A percentile compares a stretch with the other conserved stretches of the same genome.
phyloP scores from a whole-genome alignment of 2,113 vertebrate species.

The Brachionichthys hirsutus region DNA sequence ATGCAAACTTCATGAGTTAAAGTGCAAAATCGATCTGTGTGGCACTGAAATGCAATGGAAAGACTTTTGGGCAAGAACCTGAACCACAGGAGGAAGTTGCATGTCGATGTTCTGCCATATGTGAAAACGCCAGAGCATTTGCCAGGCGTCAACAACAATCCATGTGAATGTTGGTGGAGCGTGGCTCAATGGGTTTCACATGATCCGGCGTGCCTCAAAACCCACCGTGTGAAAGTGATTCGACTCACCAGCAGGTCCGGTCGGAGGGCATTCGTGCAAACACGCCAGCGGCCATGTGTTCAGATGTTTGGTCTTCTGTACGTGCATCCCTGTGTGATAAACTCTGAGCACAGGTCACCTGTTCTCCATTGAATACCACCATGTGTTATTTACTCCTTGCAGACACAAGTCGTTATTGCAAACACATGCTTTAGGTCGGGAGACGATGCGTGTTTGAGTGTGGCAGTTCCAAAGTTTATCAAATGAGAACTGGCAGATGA shows the following conservation, averaged over 20 bases:
- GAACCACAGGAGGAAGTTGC: conserved; percentile 68
- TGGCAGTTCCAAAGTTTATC: conserved; percentile 3
- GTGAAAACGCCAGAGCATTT: conserved; percentile 59
- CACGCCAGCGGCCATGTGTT: conserved; percentile 17
- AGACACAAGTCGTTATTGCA: conserved; percentile 44
- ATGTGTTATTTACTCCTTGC: conserved; percentile 21
- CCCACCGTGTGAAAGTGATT: conserved; percentile 62
- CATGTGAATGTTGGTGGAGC: conserved; percentile 7
- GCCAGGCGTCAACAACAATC: conserved; percentile 72
- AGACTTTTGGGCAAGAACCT: conserved; percentile 49
- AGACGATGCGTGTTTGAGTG: neutral
- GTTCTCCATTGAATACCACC: conserved; percentile 29
- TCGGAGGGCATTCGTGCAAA: conserved; percentile 6
- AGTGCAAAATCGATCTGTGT: conserved; percentile 47
- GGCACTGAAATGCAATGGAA: conserved; percentile 52
- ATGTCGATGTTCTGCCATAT: conserved; percentile 64
- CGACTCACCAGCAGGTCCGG: conserved; percentile 46
- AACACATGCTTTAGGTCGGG: conserved; percentile 41
- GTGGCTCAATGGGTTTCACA: conserved; percentile 25
- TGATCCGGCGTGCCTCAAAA: conserved; percentile 32
- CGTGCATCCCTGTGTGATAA: conserved; percentile 14
- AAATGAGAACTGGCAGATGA: conserved; percentile 23
- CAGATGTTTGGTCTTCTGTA: neutral
- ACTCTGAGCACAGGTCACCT: conserved; percentile 37
- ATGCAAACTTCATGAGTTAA: conserved; percentile 23